Evolutionary conservation across 1,140 invertebrate species (phyloP), one percentile per base, ranked within the genome.

Genomic region (Anastatus disparis): DNA sequence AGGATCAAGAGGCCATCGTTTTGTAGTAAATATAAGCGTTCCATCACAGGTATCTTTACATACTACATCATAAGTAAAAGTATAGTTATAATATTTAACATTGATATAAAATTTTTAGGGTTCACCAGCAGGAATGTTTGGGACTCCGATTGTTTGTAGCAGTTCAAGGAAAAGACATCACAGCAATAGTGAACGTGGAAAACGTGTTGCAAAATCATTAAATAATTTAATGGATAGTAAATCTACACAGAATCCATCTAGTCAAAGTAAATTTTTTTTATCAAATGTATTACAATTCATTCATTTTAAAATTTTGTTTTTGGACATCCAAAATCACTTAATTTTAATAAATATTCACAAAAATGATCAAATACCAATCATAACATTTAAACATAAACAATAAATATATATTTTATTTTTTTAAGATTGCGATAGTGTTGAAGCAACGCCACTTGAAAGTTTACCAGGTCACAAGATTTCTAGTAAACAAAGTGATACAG

Each of bases 11-110:
- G 81, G 79, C 0, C 81, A 85, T 64, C 80, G 81, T 38, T 84
- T 86, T 75, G 77, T 83, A 46, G 82, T 85, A n/a, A 86, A 86
- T 70, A 86, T 86, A 13, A 85, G 79, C 76, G 80, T 85, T 53
- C 83, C 82, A 26, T 74, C 83, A 22, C 82, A 84, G 76, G 82
- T 84, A 73, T 63, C 24, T 68, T 20, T 38, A 8, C 31, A 46
- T 22, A n/a, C 40, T 40, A 4, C 24, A 40, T 58, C n/a, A 44
- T 61, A 6, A 46, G n/a, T 65, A 42, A 50, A 61, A 50, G 3
- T 22, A 50, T 20, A 15, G 35, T 61, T 55, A 12, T 48, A 35
- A 35, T 35, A 6, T 35, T 35, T 35, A n/a, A 35, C 31, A 35
- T 35, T 35, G 10, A 35, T 6, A 42, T 48, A 50, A 53, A 48